Conservation (phyloP, 2,797 vertebrate species). For the Streptopelia turtur region DNA sequence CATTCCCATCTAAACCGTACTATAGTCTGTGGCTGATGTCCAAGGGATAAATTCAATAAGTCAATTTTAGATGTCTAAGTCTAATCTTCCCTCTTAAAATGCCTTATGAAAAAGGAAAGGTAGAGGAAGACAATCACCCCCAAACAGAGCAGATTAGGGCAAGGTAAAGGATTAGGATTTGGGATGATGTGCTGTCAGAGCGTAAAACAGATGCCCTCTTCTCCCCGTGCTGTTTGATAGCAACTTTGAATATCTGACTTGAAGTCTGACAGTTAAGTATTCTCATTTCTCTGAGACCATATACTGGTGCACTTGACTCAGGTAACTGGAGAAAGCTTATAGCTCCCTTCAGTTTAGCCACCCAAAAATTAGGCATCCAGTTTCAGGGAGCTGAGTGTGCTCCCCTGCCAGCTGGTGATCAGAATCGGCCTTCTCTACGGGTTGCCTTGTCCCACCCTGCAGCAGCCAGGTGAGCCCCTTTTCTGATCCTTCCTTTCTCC, state of each 20-base stretch:
- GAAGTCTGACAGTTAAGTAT: neutral
- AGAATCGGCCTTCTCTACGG: neutral
- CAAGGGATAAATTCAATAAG: neutral
- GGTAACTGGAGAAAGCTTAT: neutral
- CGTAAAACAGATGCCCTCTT: neutral
- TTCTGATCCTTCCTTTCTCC: neutral
- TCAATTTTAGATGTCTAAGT: neutral
- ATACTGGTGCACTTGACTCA: neutral
- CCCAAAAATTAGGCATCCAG: neutral
- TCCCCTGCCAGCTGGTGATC: neutral
- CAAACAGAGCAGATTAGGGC: neutral
- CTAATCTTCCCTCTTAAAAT: neutral
- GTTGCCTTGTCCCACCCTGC: neutral
- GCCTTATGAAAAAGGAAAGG: neutral
- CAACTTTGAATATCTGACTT: neutral
- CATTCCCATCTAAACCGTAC: neutral
- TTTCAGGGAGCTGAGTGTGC: neutral
- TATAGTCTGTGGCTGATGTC: neutral
- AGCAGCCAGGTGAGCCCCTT: fast-evolving
- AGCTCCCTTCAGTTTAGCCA: neutral
- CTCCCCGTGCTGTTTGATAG: fast-evolving
- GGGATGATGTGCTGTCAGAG: neutral
- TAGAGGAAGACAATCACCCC: neutral
- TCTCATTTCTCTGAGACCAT: neutral
- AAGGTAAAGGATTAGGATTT: neutral